These are phyloP conservation scores for Mirounga angustirostris DNA, from an alignment of 2,113 vertebrate genomes.

Conservation along the genomic window DNA sequence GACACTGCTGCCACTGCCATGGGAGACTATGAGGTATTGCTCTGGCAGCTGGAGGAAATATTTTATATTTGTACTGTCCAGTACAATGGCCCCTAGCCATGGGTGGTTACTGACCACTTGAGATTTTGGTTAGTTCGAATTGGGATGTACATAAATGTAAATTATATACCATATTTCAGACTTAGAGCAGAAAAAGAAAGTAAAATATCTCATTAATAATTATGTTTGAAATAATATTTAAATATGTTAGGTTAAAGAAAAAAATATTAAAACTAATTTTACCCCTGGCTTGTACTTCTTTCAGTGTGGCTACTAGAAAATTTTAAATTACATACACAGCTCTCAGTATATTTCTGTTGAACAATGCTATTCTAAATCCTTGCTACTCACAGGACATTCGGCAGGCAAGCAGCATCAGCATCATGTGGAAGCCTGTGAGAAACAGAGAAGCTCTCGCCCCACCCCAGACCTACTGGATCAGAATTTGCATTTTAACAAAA, in stretches of 20 bases:
- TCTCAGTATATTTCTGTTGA: background rate
- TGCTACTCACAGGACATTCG: background rate
- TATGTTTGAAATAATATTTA: constrained; percentile 7
- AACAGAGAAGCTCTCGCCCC: background rate
- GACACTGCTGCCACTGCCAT: fast-evolving
- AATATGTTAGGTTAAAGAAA: background rate
- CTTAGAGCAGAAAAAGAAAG: background rate
- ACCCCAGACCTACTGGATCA: background rate
- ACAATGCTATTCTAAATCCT: background rate
- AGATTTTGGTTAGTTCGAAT: background rate
- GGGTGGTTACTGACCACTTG: background rate
- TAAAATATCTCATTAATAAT: background rate
- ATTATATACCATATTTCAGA: constrained; percentile 12
- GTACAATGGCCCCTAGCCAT: fast-evolving
- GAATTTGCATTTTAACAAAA: background rate
- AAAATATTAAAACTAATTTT: constrained; percentile 13
- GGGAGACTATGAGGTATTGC: too few relatives aligned
- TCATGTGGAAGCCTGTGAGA: background rate
- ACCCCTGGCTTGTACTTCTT: constrained; percentile 1
- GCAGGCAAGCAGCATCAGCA: background rate
- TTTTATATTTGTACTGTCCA: background rate
- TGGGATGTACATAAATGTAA: background rate
- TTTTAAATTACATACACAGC: background rate
- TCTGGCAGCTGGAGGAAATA: background rate
- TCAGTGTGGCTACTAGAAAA: background rate